Evolutionary conservation across 1,140 invertebrate species (phyloP), one percentile per base, ranked within the genome.

Genomic region (Popillia japonica): DNA sequence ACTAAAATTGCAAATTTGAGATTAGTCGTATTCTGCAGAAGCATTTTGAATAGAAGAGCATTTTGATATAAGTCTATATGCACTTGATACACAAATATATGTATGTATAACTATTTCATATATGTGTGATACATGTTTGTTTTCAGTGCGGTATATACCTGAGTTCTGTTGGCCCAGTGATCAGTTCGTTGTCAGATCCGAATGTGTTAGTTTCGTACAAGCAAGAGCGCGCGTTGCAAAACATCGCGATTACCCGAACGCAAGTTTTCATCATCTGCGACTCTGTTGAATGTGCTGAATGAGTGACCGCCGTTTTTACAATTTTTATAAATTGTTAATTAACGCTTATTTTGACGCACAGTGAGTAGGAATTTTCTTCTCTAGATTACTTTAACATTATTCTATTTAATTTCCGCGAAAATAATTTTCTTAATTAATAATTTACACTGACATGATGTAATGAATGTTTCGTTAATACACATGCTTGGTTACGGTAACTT

Each of bases 171-270:
- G 14, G 48, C 48, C n/a, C 48, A 55, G 17, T 55, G 48, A 55
- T 55, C 48, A 55, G 48, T 55, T 6, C 14, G 48, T 55, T 55
- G 48, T 17, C 48, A 55, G 48, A 55, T n/a, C 48, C 14, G 48
- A 55, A 55, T 55, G 48, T 55, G 48, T 55, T 55, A 55, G 48
- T 55, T 55, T 55, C 48, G 48, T 55, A 17, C n/a, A 55, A 55
- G 48, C 48, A 1, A 34, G 48, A 55, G 48, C 48, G 48, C 44
- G 44, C 44, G 44, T 8, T 48, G 44, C 48, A 55, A 55, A 55
- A n/a, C 48, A 17, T 55, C 48, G 48, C 48, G 48, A 55, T 55
- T 55, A 55, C 48, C 14, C 14, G n/a, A 55, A 55, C 48, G 48
- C n/a, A n/a, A 55, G 48, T 55, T 55, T 55, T 55, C 48, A n/a